Base-by-base conservation (phyloP, 2,888 invertebrate genomes). In the Hyposoter dolosus region DNA sequence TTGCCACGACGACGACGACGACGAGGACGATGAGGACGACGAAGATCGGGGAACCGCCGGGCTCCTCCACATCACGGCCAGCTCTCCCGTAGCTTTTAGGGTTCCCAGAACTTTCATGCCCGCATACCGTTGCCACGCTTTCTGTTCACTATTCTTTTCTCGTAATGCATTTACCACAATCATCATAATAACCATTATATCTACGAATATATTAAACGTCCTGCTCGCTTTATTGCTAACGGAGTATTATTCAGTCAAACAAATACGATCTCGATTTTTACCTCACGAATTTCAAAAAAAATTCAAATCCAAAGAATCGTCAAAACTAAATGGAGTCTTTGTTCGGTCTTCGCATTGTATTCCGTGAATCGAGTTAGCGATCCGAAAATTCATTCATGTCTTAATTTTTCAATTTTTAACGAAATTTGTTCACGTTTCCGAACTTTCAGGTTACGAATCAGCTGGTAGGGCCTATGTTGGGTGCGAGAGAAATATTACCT, bases 1-100 rank as follows among this genome's bases (percentile, higher is more conserved):
- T 91, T 91, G 89, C 89, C 69, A 35, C 43, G 65, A 82, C 82
- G 63, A 76, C 71, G 56, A 35, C 43, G 65, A 82, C 82, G 63
- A 76, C 71, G 56, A 32, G 19, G 66, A 69, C 65, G 74, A 66
- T 75, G 56, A 74, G 53, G 69, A 76, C 68, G 75, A 82, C 68
- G 60, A 85, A 71, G 53, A 78, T 65, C 75, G 56, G 82, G 75
- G 75, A 43, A 35, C 66, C 77, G 63, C 63, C 65, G 56, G 65
- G 78, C 23, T 65, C 47, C 50, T 68, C 83, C 75, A 50, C 78
- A 75, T 80, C 66, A 66, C 40, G 76, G 76, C 40, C 74, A 45
- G 40, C 75, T 71, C 82, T 71, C 75, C 60, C 32, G 60, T 32
- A 75, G 79, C 80, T 86, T 87, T 86, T 86, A 85, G 85, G 85